Evolutionary conservation across 2,888 invertebrate genomes (phyloP).

Genomic region (Phyto melanocephala): DNA sequence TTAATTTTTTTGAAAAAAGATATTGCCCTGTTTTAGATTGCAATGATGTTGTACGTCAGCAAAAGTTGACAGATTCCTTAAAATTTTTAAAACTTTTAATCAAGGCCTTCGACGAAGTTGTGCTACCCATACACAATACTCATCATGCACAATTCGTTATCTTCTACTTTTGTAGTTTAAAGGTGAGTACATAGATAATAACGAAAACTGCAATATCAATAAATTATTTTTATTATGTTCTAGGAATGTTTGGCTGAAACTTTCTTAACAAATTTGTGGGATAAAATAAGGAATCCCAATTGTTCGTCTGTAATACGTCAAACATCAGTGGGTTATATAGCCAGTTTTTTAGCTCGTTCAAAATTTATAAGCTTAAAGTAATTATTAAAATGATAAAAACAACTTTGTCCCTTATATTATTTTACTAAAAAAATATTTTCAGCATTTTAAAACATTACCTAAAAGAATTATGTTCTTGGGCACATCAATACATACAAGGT

Average conservation of each 20-base stretch:
- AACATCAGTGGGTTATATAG: constrained; percentile 86
- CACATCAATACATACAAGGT: constrained; percentile 86
- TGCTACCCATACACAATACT: constrained; percentile 90
- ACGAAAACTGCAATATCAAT: too few species aligned
- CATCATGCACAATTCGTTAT: constrained; percentile 88
- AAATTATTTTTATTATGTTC: not conserved
- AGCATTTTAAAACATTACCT: constrained; percentile 84
- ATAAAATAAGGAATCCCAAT: constrained; percentile 84
- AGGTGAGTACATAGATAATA: constrained; percentile 71
- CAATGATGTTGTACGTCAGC: constrained; percentile 79
- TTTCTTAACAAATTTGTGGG: constrained; percentile 87
- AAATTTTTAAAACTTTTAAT: constrained; percentile 81
- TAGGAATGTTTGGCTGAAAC: constrained; percentile 79
- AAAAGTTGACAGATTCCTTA: constrained; percentile 77
- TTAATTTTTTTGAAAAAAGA: constrained; percentile 82
- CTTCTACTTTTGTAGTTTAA: constrained; percentile 86
- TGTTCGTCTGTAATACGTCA: constrained; percentile 84
- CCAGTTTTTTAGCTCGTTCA: constrained; percentile 86
- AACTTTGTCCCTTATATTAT: too few species aligned
- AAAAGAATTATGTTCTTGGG: constrained; percentile 88
- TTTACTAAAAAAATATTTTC: too few species aligned
- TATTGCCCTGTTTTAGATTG: constrained; percentile 63
- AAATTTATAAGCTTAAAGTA: constrained; percentile 83
- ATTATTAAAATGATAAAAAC: constrained; percentile 71
- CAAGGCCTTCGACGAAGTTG: constrained; percentile 87